These are phyloP conservation scores for Hermodice carunculata DNA, from an alignment of 2,888 invertebrate genomes.

Conservation along the genomic window DNA sequence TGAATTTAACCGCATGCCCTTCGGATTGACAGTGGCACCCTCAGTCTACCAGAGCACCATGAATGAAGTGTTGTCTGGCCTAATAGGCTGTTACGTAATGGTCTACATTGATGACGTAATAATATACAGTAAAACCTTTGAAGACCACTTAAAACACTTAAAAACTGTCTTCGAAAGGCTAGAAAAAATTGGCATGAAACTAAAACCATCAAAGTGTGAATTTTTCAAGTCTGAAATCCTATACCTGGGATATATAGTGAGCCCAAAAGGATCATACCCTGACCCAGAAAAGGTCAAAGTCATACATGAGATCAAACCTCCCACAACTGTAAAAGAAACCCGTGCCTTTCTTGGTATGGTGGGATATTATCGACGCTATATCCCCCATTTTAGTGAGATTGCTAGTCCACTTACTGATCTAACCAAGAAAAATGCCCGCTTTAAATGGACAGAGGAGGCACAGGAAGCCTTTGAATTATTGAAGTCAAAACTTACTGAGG, in stretches of 20 bases:
- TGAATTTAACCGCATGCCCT: constrained; percentile 29
- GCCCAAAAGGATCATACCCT: constrained; percentile 18
- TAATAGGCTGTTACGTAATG: constrained; percentile 8
- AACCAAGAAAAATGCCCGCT: constrained; percentile 2
- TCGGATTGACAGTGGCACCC: constrained; percentile 31
- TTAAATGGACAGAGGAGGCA: background rate
- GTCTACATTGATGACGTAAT: constrained; percentile 36
- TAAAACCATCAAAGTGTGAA: constrained; percentile 33
- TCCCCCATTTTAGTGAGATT: constrained; percentile 13
- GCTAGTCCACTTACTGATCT: constrained; percentile 11
- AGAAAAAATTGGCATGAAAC: too few species aligned
- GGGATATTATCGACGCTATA: constrained; percentile 19
- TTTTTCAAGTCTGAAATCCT: constrained; percentile 23
- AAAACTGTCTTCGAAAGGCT: too few species aligned
- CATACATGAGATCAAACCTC: too few species aligned
- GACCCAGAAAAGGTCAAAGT: constrained; percentile 27
- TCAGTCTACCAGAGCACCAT: constrained; percentile 24
- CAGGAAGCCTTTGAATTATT: constrained; percentile 4
- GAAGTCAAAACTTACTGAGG: background rate
- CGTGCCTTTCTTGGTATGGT: too few species aligned
- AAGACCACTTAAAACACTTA: too few species aligned
- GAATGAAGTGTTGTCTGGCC: constrained; percentile 11
- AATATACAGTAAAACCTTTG: too few species aligned
- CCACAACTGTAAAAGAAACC: too few species aligned
- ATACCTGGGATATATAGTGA: constrained; percentile 23